These are phyloP conservation scores for Sinohyriopsis cumingii DNA, from an alignment of 2,888 invertebrate genomes.

Conservation along the genomic window DNA sequence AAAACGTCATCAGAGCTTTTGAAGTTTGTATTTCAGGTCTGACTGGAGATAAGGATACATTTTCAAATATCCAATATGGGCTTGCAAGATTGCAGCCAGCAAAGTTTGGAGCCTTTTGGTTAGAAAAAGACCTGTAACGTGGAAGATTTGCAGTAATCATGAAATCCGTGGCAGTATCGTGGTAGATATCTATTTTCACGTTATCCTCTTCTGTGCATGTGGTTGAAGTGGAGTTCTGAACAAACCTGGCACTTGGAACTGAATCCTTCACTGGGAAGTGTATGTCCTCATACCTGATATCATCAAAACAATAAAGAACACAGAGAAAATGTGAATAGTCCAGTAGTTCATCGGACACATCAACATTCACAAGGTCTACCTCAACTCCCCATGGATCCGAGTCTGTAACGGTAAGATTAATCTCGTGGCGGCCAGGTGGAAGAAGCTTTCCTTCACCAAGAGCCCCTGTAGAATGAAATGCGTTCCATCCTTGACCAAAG, in stretches of 20 bases:
- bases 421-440: conserved; percentile 25
- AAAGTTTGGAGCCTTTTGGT: conserved; percentile 33
- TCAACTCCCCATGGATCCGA: conserved; percentile 39
- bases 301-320: conserved; percentile 32
- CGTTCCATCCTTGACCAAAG: conserved; percentile 36
- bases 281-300: conserved; percentile 25
- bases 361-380: conserved; percentile 31
- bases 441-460: conserved; percentile 11
- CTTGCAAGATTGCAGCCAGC: conserved; percentile 29
- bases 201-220: conserved; percentile 45
- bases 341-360: conserved; percentile 22
- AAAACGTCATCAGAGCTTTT: conserved; percentile 10
- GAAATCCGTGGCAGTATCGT: conserved; percentile 28
- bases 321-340: conserved; percentile 28
- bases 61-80: conserved; percentile 38
- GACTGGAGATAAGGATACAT: conserved; percentile 12
- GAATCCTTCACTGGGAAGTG: conserved; percentile 11
- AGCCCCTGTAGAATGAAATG: conserved; percentile 23
- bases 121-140: conserved; percentile 38
- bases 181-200: conserved; percentile 38
- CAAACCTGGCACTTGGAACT: conserved; percentile 31
- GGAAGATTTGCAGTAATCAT: conserved; percentile 40
- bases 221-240: conserved; percentile 33
- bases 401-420: conserved; percentile 19
- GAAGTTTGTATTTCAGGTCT: conserved; percentile 4